Evolutionary conservation across 2,113 vertebrate species (phyloP), one percentile per base, ranked within the genome.

Genomic region (Gasterosteus aculeatus): DNA sequence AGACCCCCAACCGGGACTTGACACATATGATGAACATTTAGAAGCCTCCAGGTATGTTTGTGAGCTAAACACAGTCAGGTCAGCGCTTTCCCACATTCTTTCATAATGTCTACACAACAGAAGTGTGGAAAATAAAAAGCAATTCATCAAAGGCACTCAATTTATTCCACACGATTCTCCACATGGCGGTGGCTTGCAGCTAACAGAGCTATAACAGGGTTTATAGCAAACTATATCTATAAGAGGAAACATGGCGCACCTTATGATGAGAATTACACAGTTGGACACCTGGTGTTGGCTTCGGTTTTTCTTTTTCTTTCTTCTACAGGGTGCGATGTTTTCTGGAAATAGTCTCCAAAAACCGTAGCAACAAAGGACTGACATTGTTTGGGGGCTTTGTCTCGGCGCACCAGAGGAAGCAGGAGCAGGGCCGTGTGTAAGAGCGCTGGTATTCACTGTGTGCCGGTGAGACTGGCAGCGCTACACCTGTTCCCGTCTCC

Each of bases 301-400:
- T 29, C 66, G 11, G 60, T 22, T 54, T 70, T 62, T 57, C 63
- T 54, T 78, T 18, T 10, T 31, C 6, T 49, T 75, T 70, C 41
- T 77, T 15, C 26, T 65, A 38, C 31, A 41, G 51, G 41, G 31
- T n/a, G 59, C 77, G 68, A 72, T 62, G 72, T 35, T 83, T 81
- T 81, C 62, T 68, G 41, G 62, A 11, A 75, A 65, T 15, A 35
- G 66, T 83, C 78, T 87, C 87, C 75, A 86, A 87, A 80, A 87
- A 78, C 92, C 89, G 87, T 88, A 81, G 86, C 84, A 91, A 93
- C 92, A 76, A 82, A 86, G 74, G 79, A 83, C 65, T 66, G 66
- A 19, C 56, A 81, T 88, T 90, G 88, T 89, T 75, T 75, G 18
- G 14, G 2, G 38, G 70, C 75, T 85, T 81, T 88, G 88, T 91